These are phyloP conservation scores for Lophius americanus DNA, from an alignment of 2,797 vertebrate species.

Conservation along the genomic window DNA sequence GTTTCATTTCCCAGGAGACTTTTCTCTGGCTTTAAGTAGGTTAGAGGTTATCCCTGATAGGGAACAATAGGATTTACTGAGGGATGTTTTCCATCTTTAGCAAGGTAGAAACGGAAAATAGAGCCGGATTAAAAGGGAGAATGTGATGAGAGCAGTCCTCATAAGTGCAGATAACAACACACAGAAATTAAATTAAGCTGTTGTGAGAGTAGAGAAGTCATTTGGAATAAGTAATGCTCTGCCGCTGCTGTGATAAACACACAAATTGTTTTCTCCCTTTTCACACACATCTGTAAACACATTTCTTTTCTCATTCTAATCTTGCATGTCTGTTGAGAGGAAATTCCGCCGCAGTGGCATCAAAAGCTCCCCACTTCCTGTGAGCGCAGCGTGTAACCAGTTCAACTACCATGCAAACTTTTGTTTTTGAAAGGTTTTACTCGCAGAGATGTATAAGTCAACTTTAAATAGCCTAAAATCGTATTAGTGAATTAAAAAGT, in stretches of 20 bases:
- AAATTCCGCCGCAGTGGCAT: conserved; percentile 14
- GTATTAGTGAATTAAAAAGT: conserved; percentile 65
- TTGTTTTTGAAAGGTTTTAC: no score
- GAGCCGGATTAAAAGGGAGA: conserved; percentile 41
- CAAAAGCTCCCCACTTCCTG: not conserved
- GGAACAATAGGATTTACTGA: conserved; percentile 65
- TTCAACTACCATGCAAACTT: conserved; percentile 1
- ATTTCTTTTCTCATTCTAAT: not conserved
- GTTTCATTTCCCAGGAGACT: conserved; percentile 70
- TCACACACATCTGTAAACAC: not conserved
- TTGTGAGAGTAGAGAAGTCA: not conserved
- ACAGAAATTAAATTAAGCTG: conserved; percentile 13
- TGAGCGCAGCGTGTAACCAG: conserved; percentile 7
- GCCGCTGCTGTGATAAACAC: not conserved
- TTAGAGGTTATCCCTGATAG: conserved; percentile 66
- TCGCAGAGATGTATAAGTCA: no score
- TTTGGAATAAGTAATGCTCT: not conserved
- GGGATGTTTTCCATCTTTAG: conserved; percentile 48
- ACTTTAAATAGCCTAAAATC: no score
- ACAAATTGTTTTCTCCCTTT: not conserved
- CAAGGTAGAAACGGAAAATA: conserved; percentile 46
- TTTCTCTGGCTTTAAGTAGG: conserved; percentile 65
- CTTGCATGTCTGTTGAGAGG: not conserved
- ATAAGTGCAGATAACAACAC: conserved; percentile 27
- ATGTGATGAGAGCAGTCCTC: conserved; percentile 14